Evolutionary conservation across 1,140 invertebrate genomes (phyloP), one percentile per base, ranked within the genome.

Genomic region (Brachionus manjavacas): DNA sequence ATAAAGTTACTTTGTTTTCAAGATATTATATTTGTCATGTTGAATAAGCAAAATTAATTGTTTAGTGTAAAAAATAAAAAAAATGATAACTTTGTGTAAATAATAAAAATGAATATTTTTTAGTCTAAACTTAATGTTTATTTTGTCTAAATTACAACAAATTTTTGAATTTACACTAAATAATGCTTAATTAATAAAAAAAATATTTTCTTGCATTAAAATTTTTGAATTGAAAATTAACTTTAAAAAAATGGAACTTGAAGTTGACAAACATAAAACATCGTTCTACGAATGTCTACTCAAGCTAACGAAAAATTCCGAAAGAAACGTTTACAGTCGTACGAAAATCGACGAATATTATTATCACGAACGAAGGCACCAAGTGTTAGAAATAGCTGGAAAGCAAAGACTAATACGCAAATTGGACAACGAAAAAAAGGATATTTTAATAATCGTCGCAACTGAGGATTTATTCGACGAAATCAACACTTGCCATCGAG

Each of bases 381-480:
- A 70, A 70, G 12, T 70, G 23, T 70, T 70, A 70, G 66, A 70
- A 70, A 39, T 70, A 14, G 66, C 66, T 70, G 66, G 66, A 28
- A 31, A 23, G 14, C 20, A 23, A 14, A 25, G 28, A 70, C 28
- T 70, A 25, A 70, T 70, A 25, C 20, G 28, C 14, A 70, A 70
- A 70, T 28, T 70, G 12, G 66, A 70, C 28, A 31, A 70, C 20
- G 28, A 70, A 70, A 25, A 70, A 28, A 23, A 70, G 14, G 23
- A 14, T 14, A 70, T 70, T 31, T 70, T 70, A 70, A 28, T 70
- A 14, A 70, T 64, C 70, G 41, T 81, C 6, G 68, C n/a, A 72
- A 85, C 85, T 46, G 84, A 85, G 12, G 85, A 84, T 12, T 83
- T 84, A 20, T 86, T 80, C 76, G 84, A 85, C 43, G 72, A 84